These are phyloP conservation scores for Kryptolebias marmoratus DNA, from an alignment of 2,113 vertebrate species.

Conservation along the genomic window DNA sequence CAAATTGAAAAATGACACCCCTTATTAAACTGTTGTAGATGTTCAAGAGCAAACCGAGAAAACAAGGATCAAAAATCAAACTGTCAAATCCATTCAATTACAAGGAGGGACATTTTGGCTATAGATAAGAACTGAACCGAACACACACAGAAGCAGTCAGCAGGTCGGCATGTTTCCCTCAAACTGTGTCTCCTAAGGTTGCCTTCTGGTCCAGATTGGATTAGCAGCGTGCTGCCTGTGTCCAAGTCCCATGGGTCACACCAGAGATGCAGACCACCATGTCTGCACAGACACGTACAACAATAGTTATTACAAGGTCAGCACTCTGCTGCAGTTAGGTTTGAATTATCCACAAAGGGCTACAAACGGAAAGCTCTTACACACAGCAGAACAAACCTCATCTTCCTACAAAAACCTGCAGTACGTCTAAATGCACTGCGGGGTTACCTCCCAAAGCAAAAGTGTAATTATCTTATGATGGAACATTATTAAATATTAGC, in stretches of 20 bases:
- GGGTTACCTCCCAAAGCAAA: conserved; percentile 49
- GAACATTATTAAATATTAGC: conserved; percentile 53
- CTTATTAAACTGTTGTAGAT: conserved; percentile 44
- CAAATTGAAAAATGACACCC: conserved; percentile 9
- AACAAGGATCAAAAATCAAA: conserved; percentile 9
- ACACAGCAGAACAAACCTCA: conserved; percentile 32
- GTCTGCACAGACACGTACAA: conserved; percentile 21
- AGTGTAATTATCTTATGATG: conserved; percentile 57
- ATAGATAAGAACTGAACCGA: conserved; percentile 51
- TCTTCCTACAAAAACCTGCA: conserved; percentile 21
- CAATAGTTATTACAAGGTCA: conserved; percentile 23
- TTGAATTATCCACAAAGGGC: conserved; percentile 42
- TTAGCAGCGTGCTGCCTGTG: conserved; percentile 36
- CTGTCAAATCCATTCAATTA: conserved; percentile 35
- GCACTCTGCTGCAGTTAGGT: conserved; percentile 17
- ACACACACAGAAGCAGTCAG: conserved; percentile 26
- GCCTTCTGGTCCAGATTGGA: conserved; percentile 50
- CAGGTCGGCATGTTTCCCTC: conserved; percentile 28
- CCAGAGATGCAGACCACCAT: conserved; percentile 33
- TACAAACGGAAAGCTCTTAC: conserved; percentile 25
- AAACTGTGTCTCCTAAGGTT: conserved; percentile 29
- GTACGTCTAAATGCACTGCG: conserved; percentile 4
- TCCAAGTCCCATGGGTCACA: conserved; percentile 30
- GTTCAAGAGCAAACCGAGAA: conserved; percentile 42
- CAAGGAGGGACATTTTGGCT: conserved; percentile 22